Evolutionary conservation across 2,797 vertebrate genomes (phyloP), one percentile per base, ranked within the genome.

Genomic region (Acanthiza pusilla): DNA sequence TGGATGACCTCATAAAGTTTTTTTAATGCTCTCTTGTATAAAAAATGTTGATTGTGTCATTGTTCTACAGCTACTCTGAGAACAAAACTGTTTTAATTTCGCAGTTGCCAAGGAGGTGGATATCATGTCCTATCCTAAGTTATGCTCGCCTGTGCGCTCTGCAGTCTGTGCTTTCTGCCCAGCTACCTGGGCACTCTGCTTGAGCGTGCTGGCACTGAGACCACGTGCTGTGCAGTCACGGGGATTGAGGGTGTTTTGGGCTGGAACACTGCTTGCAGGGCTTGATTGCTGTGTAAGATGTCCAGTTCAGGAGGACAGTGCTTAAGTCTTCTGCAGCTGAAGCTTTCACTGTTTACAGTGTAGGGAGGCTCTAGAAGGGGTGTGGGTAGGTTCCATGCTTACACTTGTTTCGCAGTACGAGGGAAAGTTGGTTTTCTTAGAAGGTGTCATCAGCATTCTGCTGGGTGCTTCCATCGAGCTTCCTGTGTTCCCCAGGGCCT

Each of bases 151-250:
- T 32, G 21, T 27, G 43, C 21, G 3, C 71, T 89, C 65, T 48
- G 53, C 62, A 40, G 0, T 55, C 80, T 62, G 1, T 79, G 75
- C 29, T 1, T 54, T 88, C 71, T 86, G 51, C 36, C 66, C 29
- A 50, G 40, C 20, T 74, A 1, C 67, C 60, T 73, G 65, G 32
- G 25, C 43, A 25, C 30, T 27, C 53, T 68, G 16, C 70, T 84
- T 26, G 5, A 53, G 48, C 11, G 29, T 48, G 29, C 34, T 67
- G 29, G 48, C 42, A 17, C 9, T 45, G 58, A 53, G n/a, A n/a
- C n/a, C n/a, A 45, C 21, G n/a, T 65, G 45, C 77, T 0, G 0
- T 48, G 62, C 50, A 32, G 20, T 43, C 50, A 3, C 3, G 20
- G 50, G 40, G 21, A 60, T 53, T 32, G n/a, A 53, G 34, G 60